These are phyloP conservation scores for Mya arenaria DNA, from an alignment of 1,140 invertebrate species.

Conservation along the genomic window DNA sequence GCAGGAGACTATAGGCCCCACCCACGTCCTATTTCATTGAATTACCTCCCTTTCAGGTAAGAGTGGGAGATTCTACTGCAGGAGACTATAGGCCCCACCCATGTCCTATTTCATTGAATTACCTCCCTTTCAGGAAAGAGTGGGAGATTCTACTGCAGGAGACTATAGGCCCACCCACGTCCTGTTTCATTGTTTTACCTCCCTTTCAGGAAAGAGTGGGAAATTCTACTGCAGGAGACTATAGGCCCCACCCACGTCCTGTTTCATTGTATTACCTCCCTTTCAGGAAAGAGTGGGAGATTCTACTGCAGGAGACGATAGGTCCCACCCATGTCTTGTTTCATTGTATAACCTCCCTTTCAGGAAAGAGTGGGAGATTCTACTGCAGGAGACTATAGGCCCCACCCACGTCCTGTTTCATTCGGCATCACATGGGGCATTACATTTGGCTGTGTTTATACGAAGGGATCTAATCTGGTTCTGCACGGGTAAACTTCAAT, in stretches of 20 bases:
- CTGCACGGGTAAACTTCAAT: slow-evolving; percentile 88
- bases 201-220: slow-evolving; percentile 91
- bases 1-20: no score
- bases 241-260: slow-evolving; percentile 94
- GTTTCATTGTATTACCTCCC: slow-evolving; percentile 85
- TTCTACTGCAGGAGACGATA: slow-evolving; percentile 93
- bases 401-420: slow-evolving; percentile 94
- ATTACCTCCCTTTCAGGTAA: no score
- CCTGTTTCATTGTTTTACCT: slow-evolving; percentile 84
- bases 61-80: no score
- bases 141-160: slow-evolving; percentile 96
- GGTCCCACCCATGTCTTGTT: slow-evolving; percentile 94
- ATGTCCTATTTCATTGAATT: no score
- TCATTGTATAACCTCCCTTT: slow-evolving; percentile 79
- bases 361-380: slow-evolving; percentile 94
- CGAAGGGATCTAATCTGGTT: slow-evolving; percentile 96
- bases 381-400: slow-evolving; percentile 94
- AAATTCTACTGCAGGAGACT: slow-evolving; percentile 94
- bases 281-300: slow-evolving; percentile 93
- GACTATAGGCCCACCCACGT: slow-evolving; percentile 94
- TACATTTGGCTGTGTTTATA: slow-evolving; percentile 93
- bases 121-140: slow-evolving; percentile 85
- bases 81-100: no score
- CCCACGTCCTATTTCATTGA: no score
- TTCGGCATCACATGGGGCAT: slow-evolving; percentile 90